Evolutionary conservation across 2,113 vertebrate species (phyloP), one percentile per base, ranked within the genome.

Genomic region (Sapayoa aenigma): DNA sequence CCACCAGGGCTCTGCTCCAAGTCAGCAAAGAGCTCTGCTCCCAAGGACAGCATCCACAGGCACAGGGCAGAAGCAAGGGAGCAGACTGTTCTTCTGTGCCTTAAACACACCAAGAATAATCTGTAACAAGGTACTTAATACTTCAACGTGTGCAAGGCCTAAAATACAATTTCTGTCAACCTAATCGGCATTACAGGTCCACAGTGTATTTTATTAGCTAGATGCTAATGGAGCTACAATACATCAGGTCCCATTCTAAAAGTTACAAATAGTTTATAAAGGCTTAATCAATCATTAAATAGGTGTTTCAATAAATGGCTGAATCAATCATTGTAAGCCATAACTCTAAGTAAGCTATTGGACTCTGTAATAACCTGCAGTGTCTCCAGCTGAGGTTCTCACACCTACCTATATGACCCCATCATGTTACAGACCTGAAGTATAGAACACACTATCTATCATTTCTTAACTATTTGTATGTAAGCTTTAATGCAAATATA

Each of bases 241-340:
- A 56, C 17, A 83, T 20, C 62, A 79, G 78, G 78, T 83, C 71
- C 58, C 46, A 15, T 42, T 93, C 85, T 85, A n/a, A 6, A 92
- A 94, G 71, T 95, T 69, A 30, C 81, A 85, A 87, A 91, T 39
- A 83, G 74, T 91, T 96, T 84, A 80, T 60, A 95, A 93, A 89
- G 50, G 63, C 24, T 94, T 87, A 83, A 90, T 87, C 81, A 69
- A 63, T 96, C 94, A 86, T 86, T 89, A 90, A 88, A 77, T 24
- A 81, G 83, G 76, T 77, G 72, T 79, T 93, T 78, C 84, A 65
- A 77, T 52, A 93, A 96, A 92, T 41, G 65, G 85, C 37, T 83
- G 73, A 71, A 96, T 94, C 72, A 59, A 86, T 92, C 85, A 72
- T 25, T 52, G 23, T 56, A 74, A 84, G 52, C 66, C 72, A 41